These are phyloP conservation scores for Tenthredo scrophulariae DNA, from an alignment of 2,888 invertebrate species.

Conservation along the genomic window DNA sequence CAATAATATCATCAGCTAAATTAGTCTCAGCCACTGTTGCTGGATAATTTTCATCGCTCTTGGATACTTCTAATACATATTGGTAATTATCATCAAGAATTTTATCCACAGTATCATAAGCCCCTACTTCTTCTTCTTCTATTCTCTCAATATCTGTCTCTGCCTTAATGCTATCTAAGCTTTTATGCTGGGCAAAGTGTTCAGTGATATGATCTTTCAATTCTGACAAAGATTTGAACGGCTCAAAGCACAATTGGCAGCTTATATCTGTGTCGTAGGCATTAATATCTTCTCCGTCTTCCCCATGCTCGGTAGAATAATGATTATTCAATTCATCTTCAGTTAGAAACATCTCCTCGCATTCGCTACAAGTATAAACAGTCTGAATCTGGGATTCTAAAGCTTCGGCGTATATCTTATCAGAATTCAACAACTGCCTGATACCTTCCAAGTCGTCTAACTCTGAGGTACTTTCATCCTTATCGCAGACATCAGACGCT, in stretches of 20 bases:
- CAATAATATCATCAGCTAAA: slow-evolving; percentile 16
- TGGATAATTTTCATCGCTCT: slow-evolving; percentile 8
- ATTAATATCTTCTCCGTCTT: slow-evolving; percentile 54
- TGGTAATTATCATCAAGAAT: background rate
- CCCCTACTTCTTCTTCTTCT: slow-evolving; percentile 9
- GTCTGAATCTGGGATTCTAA: slow-evolving; percentile 13
- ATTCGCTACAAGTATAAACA: slow-evolving; percentile 57
- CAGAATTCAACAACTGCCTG: slow-evolving; percentile 32
- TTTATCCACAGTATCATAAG: background rate
- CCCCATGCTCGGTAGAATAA: slow-evolving; percentile 52
- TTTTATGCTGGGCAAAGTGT: slow-evolving; percentile 63
- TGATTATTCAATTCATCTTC: slow-evolving; percentile 56
- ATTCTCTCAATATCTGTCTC: slow-evolving; percentile 49
- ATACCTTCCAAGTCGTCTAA: slow-evolving; percentile 46
- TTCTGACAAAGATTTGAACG: slow-evolving; percentile 62
- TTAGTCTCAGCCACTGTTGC: slow-evolving; percentile 27
- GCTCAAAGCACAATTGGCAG: slow-evolving; percentile 68
- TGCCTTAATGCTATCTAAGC: slow-evolving; percentile 18
- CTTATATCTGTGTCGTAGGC: slow-evolving; percentile 57
- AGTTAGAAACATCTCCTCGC: slow-evolving; percentile 58
- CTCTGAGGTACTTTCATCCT: slow-evolving; percentile 23
- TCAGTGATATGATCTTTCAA: slow-evolving; percentile 67
- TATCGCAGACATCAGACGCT: background rate
- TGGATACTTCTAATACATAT: slow-evolving; percentile 32
- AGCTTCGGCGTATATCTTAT: slow-evolving; percentile 26